These are phyloP conservation scores for Caenorhabditis tropicalis DNA, from an alignment of 1,140 invertebrate species.

Conservation along the genomic window DNA sequence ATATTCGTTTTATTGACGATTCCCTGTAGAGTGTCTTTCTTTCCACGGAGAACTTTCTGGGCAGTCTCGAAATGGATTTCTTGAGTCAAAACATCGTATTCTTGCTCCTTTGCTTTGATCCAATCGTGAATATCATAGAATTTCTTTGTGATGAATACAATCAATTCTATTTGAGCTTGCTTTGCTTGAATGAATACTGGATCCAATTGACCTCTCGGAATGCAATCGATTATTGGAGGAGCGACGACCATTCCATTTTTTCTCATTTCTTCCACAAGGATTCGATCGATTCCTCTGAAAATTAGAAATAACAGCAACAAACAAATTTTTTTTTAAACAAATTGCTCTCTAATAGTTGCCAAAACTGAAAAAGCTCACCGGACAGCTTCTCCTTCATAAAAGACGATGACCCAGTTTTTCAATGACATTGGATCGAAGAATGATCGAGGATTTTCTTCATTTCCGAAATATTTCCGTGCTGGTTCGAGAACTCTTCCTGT, in stretches of 20 bases:
- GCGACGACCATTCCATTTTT: background rate
- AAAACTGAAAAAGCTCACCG: background rate
- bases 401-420: background rate
- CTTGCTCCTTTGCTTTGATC: background rate
- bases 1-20: background rate
- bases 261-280: background rate
- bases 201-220: too few species aligned
- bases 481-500: too few species aligned
- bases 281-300: background rate
- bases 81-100: background rate
- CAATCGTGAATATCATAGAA: background rate
- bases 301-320: too few species aligned
- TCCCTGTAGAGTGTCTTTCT: background rate
- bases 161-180: background rate
- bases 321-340: background rate
- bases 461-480: too few species aligned
- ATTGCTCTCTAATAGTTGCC: background rate
- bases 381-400: background rate
- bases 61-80: background rate
- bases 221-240: too few species aligned
- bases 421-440: background rate
- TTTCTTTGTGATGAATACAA: background rate
- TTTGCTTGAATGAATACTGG: background rate
- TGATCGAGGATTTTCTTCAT: too few species aligned
- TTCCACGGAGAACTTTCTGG: background rate